Percentiles rank a stretch among this genome's conserved stretches.
phyloP scores from a whole-genome alignment of 2,888 invertebrate species.

The Calameuta filiformis region DNA sequence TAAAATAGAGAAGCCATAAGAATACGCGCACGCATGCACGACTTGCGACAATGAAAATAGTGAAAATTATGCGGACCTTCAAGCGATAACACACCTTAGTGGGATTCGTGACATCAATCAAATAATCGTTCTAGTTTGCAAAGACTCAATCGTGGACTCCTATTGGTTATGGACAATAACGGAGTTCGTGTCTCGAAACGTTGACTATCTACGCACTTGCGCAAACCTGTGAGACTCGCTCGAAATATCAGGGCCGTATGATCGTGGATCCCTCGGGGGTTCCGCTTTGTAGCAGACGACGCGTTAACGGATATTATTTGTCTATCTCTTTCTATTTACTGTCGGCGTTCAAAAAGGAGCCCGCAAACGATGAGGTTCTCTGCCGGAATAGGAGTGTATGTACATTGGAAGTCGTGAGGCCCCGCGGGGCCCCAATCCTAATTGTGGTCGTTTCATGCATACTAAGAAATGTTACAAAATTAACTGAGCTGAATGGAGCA shows the following conservation, averaged over 20 bases:
- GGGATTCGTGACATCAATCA: not conserved
- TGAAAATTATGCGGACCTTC: not conserved
- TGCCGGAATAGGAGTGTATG: not conserved
- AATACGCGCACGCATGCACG: not conserved
- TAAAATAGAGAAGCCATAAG: not conserved
- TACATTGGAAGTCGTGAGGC: not conserved
- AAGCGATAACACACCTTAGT: not conserved
- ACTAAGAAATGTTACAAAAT: slow-evolving; percentile 37
- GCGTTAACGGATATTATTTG: not conserved
- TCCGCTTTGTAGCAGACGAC: not conserved
- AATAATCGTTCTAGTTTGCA: not conserved
- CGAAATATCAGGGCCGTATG: slow-evolving; percentile 31
- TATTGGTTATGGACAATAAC: not conserved
- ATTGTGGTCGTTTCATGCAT: not conserved
- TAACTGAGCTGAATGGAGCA: slow-evolving; percentile 8
- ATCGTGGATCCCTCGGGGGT: not conserved
- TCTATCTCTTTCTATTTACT: not conserved
- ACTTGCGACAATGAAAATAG: no score
- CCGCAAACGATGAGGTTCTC: slow-evolving; percentile 3
- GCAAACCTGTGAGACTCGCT: slow-evolving; percentile 13
- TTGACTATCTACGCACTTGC: slow-evolving; percentile 12
- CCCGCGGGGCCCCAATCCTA: not conserved
- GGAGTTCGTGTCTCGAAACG: not conserved
- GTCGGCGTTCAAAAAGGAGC: slow-evolving; percentile 24
- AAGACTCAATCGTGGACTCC: not conserved